Conservation (phyloP, 2,888 invertebrate genomes). For the Criorhina ranunculi region DNA sequence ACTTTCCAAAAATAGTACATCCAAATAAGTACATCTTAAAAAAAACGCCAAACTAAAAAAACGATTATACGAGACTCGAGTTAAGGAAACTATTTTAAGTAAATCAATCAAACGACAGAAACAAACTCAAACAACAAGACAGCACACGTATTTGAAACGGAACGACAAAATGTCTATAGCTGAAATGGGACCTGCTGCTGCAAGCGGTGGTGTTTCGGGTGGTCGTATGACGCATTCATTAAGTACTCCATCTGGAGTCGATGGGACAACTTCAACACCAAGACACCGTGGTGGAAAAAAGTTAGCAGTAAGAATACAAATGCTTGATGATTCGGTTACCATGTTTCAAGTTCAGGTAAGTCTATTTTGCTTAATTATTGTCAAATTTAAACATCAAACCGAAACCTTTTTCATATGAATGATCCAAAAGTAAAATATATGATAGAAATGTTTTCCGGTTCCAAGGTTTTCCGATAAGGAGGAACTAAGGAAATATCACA, state of each 20-base stretch:
- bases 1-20: constrained; percentile 37
- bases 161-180: constrained; percentile 81
- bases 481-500: too few relatives aligned
- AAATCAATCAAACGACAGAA: not conserved
- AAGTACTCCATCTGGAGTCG: constrained; percentile 93
- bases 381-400: too few relatives aligned
- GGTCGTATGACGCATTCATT: constrained; percentile 93
- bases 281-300: constrained; percentile 95
- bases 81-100: constrained; percentile 13
- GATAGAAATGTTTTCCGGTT: too few relatives aligned
- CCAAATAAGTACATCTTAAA: constrained; percentile 5
- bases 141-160: not conserved
- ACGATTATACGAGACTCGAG: constrained; percentile 7
- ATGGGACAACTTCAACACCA: constrained; percentile 88
- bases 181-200: constrained; percentile 82
- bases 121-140: not conserved
- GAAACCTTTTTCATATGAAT: too few relatives aligned
- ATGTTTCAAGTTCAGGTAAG: constrained; percentile 96
- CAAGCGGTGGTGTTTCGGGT: constrained; percentile 78
- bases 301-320: constrained; percentile 94
- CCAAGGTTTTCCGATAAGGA: too few relatives aligned
- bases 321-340: constrained; percentile 94
- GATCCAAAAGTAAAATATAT: too few relatives aligned
- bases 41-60: constrained; percentile 19
- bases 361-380: constrained; percentile 46